These are phyloP conservation scores for Bos indicus DNA, from an alignment of 2,113 vertebrate genomes.

Conservation along the genomic window DNA sequence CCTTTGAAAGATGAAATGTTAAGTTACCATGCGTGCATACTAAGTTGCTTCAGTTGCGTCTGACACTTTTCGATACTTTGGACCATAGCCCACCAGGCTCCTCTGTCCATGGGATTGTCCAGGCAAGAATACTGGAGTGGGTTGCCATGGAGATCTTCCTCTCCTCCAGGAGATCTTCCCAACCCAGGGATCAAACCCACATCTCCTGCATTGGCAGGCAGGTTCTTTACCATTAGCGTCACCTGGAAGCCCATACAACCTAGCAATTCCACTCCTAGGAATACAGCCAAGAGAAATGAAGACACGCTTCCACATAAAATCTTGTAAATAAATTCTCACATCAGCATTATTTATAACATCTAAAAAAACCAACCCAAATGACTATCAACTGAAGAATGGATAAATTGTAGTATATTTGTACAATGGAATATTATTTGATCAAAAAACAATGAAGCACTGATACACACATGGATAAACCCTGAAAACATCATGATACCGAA, in stretches of 20 bases:
- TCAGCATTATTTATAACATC: neutral
- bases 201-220: neutral
- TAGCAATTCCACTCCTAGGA: neutral
- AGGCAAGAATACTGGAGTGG: neutral
- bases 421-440: neutral
- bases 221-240: neutral
- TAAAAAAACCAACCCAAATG: neutral
- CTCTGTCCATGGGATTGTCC: neutral
- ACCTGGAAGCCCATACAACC: neutral
- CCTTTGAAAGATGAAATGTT: neutral
- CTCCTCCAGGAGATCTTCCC: neutral
- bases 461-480: neutral
- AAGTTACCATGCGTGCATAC: neutral
- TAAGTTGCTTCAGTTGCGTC: neutral
- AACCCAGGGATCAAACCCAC: neutral
- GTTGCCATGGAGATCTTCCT: neutral
- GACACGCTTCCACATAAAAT: neutral
- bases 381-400: neutral
- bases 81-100: neutral
- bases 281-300: neutral
- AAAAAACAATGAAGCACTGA: neutral
- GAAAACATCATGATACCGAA: neutral
- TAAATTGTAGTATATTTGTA: neutral
- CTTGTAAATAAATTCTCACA: neutral
- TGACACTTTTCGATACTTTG: neutral